These are phyloP conservation scores for Oplegnathus fasciatus DNA, from an alignment of 2,113 vertebrate genomes.

Conservation along the genomic window DNA sequence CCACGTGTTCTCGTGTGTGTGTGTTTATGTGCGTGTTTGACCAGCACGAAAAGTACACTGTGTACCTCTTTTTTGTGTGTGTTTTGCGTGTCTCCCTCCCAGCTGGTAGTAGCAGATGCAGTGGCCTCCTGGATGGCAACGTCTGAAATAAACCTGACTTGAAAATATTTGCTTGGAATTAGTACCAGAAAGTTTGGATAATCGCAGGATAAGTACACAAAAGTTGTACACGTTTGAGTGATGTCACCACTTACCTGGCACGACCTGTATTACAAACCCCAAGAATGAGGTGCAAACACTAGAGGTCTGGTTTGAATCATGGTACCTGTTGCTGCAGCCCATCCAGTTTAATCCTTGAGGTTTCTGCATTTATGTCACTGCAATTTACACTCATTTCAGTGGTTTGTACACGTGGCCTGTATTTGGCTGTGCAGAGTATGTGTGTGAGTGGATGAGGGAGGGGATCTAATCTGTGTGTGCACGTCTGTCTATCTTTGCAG, in stretches of 20 bases:
- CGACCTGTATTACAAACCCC: neutral
- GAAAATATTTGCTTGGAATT: constrained; percentile 17
- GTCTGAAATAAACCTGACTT: constrained; percentile 34
- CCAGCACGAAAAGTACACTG: constrained; percentile 40
- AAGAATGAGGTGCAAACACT: neutral
- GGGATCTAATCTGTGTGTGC: constrained; percentile 17
- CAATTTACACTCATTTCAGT: constrained; percentile 22
- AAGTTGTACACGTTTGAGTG: neutral
- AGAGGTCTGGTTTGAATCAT: constrained; percentile 32
- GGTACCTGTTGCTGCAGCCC: constrained; percentile 23
- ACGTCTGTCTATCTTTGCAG: constrained; percentile 40
- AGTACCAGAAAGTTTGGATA: constrained; percentile 4
- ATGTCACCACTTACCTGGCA: constrained; percentile 13
- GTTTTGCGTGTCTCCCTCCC: constrained; percentile 16
- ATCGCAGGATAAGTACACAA: constrained; percentile 10
- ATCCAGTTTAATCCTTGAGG: constrained; percentile 14
- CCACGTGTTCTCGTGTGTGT: constrained; percentile 14
- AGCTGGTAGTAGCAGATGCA: constrained; percentile 26
- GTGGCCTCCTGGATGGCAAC: constrained; percentile 25
- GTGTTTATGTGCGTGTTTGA: constrained; percentile 44
- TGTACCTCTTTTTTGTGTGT: constrained; percentile 20
- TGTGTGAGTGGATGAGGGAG: neutral
- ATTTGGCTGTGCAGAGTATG: neutral
- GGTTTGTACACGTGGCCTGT: constrained; percentile 21
- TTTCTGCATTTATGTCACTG: constrained; percentile 8